A percentile compares a stretch with the other conserved stretches of the same genome.
Evolutionary conservation across 1,140 invertebrate species (phyloP).

Genomic region (Bombus turneri): DNA sequence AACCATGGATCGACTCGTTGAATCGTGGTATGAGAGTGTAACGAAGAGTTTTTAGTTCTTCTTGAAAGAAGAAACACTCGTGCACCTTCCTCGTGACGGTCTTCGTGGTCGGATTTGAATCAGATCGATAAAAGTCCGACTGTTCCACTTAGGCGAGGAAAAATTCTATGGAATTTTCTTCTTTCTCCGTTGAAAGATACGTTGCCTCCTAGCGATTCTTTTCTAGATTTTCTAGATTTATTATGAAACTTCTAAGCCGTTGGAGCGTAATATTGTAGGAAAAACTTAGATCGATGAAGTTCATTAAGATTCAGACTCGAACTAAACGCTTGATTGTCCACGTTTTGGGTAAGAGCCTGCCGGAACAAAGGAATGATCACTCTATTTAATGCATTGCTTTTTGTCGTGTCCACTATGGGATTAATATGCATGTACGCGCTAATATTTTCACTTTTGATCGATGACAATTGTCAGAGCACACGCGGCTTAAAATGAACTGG

Average conservation of each 20-base stretch:
- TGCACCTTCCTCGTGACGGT: conserved; percentile 39
- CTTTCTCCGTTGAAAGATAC: too few relatives aligned
- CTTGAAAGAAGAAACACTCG: conserved; percentile 35
- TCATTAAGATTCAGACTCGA: neutral
- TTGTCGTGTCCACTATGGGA: neutral
- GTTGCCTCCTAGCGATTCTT: too few relatives aligned
- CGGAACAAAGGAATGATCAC: neutral
- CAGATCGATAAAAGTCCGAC: conserved; percentile 59
- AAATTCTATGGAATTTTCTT: conserved; percentile 51
- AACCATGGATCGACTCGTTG: neutral
- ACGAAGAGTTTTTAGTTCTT: neutral
- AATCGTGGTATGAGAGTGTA: neutral
- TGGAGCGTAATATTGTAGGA: neutral
- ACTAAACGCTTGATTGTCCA: neutral
- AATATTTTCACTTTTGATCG: conserved; percentile 35
- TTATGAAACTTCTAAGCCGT: neutral
- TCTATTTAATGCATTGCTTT: conserved; percentile 1
- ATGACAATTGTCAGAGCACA: conserved; percentile 43
- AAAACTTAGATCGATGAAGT: neutral
- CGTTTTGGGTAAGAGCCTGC: neutral
- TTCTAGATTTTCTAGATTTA: too few relatives aligned
- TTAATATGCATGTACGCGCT: conserved; percentile 33
- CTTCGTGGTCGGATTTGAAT: conserved; percentile 57
- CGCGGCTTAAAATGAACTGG: neutral
- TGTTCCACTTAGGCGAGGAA: conserved; percentile 43